Evolutionary conservation across 2,797 vertebrate species (phyloP).

Genomic region (Phataginus tetradactyla): DNA sequence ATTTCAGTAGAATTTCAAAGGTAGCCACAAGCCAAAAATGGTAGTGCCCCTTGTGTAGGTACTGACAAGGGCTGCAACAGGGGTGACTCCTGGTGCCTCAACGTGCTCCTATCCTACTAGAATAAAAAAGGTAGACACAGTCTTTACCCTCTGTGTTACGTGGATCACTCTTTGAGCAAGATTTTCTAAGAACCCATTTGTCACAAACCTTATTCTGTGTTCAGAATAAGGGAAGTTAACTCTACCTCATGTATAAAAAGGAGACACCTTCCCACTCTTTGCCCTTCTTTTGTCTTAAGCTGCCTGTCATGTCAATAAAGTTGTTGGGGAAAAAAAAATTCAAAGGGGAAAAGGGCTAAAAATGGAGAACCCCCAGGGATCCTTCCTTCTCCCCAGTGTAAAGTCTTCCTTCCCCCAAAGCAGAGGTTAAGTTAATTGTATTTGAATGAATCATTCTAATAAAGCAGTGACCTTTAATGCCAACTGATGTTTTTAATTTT

Average conservation of each 20-base stretch:
- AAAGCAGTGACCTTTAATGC: conserved; percentile 88
- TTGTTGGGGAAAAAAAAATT: conserved; percentile 64
- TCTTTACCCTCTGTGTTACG: not conserved
- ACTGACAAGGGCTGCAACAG: not conserved
- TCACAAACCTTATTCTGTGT: not conserved
- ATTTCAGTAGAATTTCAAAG: not conserved
- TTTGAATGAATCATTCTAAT: conserved; percentile 88
- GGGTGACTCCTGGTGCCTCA: not conserved
- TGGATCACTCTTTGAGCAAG: not conserved
- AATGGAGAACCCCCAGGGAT: conserved; percentile 61
- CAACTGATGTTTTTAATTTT: conserved; percentile 88
- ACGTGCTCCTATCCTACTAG: not conserved
- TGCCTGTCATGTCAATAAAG: conserved; percentile 71
- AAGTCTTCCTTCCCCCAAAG: conserved; percentile 72
- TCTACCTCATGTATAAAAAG: not conserved
- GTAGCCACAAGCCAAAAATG: not conserved
- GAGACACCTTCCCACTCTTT: not conserved
- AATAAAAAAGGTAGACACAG: not conserved
- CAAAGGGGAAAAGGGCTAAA: conserved; percentile 59
- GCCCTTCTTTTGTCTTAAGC: conserved; percentile 56
- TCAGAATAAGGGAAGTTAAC: conserved; percentile 46
- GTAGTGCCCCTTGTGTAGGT: not conserved
- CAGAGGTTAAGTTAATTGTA: conserved; percentile 83
- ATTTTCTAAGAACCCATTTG: conserved; percentile 24
- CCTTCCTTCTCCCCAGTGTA: conserved; percentile 50